A percentile compares a stretch with the other conserved stretches of the same genome.
Conservation (phyloP, 2,888 invertebrate species). For the Leptinotarsa tumamoca region DNA sequence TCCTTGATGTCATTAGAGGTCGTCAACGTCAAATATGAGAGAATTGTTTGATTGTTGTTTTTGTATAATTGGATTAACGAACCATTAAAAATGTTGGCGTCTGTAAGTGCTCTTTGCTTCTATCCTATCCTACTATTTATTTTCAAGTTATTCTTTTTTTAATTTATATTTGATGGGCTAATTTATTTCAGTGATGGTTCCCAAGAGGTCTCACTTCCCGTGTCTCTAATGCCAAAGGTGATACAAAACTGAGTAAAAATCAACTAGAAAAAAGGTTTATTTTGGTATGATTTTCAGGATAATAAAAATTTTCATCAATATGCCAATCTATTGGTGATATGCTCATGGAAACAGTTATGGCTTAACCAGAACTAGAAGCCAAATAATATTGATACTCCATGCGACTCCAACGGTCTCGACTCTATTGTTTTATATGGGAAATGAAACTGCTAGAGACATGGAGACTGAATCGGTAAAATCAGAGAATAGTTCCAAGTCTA, state of each 20-base stretch:
- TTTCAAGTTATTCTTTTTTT: neutral
- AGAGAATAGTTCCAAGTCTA: conserved; percentile 87
- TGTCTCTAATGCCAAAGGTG: neutral
- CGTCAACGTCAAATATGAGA: conserved; percentile 11
- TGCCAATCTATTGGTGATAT: neutral
- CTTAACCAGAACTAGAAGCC: neutral
- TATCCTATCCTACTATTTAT: neutral
- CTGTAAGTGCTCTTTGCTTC: neutral
- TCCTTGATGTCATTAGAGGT: neutral
- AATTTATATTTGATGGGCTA: neutral
- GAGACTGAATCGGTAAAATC: conserved; percentile 95
- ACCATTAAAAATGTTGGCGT: conserved; percentile 11
- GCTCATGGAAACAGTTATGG: conserved; percentile 6
- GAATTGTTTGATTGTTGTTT: conserved; percentile 10
- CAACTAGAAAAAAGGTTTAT: neutral
- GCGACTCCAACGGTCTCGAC: neutral
- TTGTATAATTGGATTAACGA: neutral
- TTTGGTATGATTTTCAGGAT: neutral
- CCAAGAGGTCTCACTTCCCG: neutral
- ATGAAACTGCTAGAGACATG: conserved; percentile 74
- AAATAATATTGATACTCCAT: neutral
- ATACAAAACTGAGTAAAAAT: neutral
- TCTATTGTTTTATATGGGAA: conserved; percentile 62
- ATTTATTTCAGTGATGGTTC: neutral
- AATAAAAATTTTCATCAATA: neutral